These are phyloP conservation scores for Irena cyanogastra DNA, from an alignment of 2,113 vertebrate genomes.

Conservation along the genomic window DNA sequence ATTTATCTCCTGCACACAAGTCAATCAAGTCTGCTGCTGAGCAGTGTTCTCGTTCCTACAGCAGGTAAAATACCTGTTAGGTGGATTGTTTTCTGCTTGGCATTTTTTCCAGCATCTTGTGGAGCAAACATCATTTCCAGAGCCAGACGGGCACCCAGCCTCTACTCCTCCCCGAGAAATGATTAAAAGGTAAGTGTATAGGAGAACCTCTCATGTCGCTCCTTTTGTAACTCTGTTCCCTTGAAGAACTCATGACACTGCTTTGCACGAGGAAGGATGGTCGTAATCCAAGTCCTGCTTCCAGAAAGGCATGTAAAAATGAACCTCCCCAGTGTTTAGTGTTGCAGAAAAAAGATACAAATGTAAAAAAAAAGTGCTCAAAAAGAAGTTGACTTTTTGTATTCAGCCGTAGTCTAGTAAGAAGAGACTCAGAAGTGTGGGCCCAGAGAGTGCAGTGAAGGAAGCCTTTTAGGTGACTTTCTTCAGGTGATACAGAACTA, in stretches of 20 bases:
- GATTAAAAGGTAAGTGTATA: background rate
- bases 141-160: background rate
- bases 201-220: conserved; percentile 1
- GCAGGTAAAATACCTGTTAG: conserved; percentile 57
- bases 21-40: conserved; percentile 25
- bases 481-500: conserved; percentile 8
- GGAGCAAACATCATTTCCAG: conserved; percentile 17
- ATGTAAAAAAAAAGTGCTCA: conserved; percentile 68
- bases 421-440: conserved; percentile 33
- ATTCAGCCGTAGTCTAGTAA: background rate
- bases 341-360: conserved; percentile 53
- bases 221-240: background rate
- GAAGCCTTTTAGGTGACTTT: conserved; percentile 6
- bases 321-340: conserved; percentile 55
- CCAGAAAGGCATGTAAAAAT: conserved; percentile 73
- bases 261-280: background rate
- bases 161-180: background rate
- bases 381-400: conserved; percentile 47
- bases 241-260: conserved; percentile 39
- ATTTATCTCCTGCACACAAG: conserved; percentile 46
- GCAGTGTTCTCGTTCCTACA: background rate
- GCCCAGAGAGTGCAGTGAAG: background rate
- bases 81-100: conserved; percentile 26
- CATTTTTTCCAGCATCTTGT: conserved; percentile 52
- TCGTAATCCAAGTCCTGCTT: conserved; percentile 63